Percentiles rank a stretch among this genome's conserved stretches.
Evolutionary conservation across 2,797 vertebrate genomes (phyloP).

Genomic region (Gorsachius magnificus): DNA sequence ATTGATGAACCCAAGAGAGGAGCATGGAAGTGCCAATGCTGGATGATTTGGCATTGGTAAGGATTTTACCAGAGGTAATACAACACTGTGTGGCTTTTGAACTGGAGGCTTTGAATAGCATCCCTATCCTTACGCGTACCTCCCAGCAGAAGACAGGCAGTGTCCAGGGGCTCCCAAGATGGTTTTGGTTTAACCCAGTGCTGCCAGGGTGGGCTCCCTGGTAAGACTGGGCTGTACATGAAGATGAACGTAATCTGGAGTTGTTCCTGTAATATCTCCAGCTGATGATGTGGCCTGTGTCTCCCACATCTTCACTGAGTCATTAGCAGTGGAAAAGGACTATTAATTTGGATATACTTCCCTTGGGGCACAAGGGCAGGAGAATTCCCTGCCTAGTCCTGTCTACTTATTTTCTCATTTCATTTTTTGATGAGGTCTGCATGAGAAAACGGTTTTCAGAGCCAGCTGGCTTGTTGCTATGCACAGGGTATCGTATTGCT

Average conservation of each 20-base stretch:
- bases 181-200: neutral
- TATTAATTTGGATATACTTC: conserved; percentile 43
- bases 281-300: neutral
- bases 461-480: conserved; percentile 63
- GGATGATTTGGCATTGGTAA: neutral
- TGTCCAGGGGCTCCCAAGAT: neutral
- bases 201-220: neutral
- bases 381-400: conserved; percentile 56
- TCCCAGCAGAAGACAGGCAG: neutral
- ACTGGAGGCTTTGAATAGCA: neutral
- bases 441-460: neutral
- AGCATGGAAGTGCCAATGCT: neutral
- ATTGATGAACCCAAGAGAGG: neutral
- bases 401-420: conserved; percentile 64
- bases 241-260: neutral
- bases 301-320: conserved; percentile 2
- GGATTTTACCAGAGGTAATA: neutral
- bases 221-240: neutral
- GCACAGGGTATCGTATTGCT: neutral
- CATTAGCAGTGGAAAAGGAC: conserved; percentile 41
- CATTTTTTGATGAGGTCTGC: conserved; percentile 62
- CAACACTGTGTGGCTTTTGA: neutral
- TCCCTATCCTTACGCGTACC: neutral
- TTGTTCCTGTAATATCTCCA: neutral
- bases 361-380: conserved; percentile 25